Evolutionary conservation across 2,888 invertebrate species (phyloP).

Genomic region (Rhogogaster chlorosoma): DNA sequence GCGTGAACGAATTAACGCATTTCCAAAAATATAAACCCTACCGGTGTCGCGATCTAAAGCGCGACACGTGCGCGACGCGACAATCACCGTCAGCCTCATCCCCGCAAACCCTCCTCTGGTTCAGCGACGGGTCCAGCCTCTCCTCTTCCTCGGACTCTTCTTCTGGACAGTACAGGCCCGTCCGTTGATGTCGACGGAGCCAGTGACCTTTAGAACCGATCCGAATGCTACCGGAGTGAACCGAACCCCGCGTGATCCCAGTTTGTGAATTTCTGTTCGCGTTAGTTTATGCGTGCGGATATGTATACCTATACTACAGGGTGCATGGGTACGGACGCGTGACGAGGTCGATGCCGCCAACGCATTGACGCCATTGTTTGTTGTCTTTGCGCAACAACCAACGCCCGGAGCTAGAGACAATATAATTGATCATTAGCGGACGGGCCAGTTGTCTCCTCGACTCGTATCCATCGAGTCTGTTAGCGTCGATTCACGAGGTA

Average conservation of each 20-base stretch:
- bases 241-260: neutral
- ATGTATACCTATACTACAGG: neutral
- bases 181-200: constrained; percentile 47
- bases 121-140: constrained; percentile 10
- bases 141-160: constrained; percentile 28
- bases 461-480: constrained; percentile 32
- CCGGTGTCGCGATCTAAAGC: constrained; percentile 25
- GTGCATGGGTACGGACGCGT: constrained; percentile 20
- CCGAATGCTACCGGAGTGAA: constrained; percentile 33
- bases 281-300: neutral
- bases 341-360: constrained; percentile 37
- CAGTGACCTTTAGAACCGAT: constrained; percentile 47
- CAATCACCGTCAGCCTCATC: neutral
- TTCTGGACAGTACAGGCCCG: constrained; percentile 38
- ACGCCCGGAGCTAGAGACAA: constrained; percentile 18
- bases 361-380: constrained; percentile 32
- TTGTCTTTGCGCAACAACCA: constrained; percentile 37
- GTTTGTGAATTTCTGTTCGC: neutral
- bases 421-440: constrained; percentile 41
- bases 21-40: constrained; percentile 38
- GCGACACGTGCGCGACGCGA: constrained; percentile 11
- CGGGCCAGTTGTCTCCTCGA: constrained; percentile 21
- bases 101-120: constrained; percentile 5
- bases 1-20: constrained; percentile 29
- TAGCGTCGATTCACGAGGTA: constrained; percentile 43